A percentile compares a stretch with the other conserved stretches of the same genome.
phyloP scores from a whole-genome alignment of 1,140 invertebrate genomes.

The Orussus abietinus region DNA sequence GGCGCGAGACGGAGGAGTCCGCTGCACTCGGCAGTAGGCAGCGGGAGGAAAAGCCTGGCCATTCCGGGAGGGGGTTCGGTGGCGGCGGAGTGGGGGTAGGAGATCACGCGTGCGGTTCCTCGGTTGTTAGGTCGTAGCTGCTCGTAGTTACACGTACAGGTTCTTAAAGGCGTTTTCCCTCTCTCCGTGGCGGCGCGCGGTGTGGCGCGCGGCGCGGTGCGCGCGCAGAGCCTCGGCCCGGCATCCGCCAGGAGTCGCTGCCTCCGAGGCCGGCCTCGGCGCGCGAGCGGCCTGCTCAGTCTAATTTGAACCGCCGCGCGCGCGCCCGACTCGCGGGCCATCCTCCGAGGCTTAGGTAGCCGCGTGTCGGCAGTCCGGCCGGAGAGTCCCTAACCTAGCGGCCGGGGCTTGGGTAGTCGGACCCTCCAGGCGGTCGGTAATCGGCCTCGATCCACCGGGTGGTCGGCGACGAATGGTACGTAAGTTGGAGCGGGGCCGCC shows the following conservation, averaged over 20 bases:
- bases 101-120: conserved; percentile 33
- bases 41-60: conserved; percentile 5
- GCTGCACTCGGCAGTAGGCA: background rate
- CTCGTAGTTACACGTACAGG: too few relatives aligned
- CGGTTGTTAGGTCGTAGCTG: conserved; percentile 37
- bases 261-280: conserved; percentile 48
- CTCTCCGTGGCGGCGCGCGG: conserved; percentile 10
- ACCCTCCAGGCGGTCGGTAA: too few relatives aligned
- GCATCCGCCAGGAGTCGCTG: conserved; percentile 49
- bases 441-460: too few relatives aligned
- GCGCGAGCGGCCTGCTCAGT: conserved; percentile 49
- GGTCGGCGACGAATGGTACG: too few relatives aligned
- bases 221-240: conserved; percentile 50
- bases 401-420: too few relatives aligned
- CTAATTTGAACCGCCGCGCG: conserved; percentile 52
- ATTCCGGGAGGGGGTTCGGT: conserved; percentile 5
- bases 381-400: too few relatives aligned
- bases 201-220: conserved; percentile 27
- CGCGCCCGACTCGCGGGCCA: conserved; percentile 10
- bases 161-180: conserved; percentile 34
- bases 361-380: too few relatives aligned
- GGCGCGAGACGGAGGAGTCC: background rate
- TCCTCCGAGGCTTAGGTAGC: too few relatives aligned
- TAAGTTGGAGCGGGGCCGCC: too few relatives aligned
- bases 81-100: conserved; percentile 11